Evolutionary conservation across 2,797 vertebrate genomes (phyloP), one percentile per base, ranked within the genome.

Genomic region (Parambassis ranga): DNA sequence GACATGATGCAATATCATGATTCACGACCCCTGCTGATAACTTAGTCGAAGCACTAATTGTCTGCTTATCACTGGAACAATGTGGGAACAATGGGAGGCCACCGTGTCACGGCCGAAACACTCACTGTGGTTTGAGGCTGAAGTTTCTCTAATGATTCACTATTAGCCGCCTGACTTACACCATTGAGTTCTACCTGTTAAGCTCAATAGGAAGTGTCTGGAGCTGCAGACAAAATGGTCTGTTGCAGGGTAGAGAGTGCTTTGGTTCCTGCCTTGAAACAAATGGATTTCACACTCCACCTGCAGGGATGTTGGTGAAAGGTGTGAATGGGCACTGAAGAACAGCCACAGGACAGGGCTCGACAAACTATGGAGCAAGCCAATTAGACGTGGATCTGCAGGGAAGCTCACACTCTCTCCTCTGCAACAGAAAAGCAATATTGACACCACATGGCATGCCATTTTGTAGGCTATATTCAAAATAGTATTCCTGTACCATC

Each of bases 231-330:
- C 71, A 85, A 79, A 88, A 84, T 69, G 73, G 78, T 53, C 76
- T 81, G 75, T 86, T 80, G 82, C 32, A 7, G 76, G 63, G 56
- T 46, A 57, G 67, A 65, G 77, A 82, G 64, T 19, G 4, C 78
- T 76, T 82, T 71, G 71, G 83, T 76, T 82, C 86, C 82, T 84
- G 81, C 80, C 70, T 86, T 52, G 85, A 81, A 86, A 88, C 81
- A 86, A 90, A 91, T 87, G 82, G 79, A 81, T 87, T 90, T 89
- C 79, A 82, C 83, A 88, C 85, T 86, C 62, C 63, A 89, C 75
- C 86, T 82, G 83, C 71, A 2, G 81, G 73, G 85, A 79, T 62
- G 79, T 71, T 75, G 64, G 36, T 65, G 52, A 71, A 69, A 86
- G 84, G 86, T 89, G 87, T 88, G 89, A 90, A 88, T 82, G 78